Percentiles rank a stretch among this genome's conserved stretches.
phyloP scores from a whole-genome alignment of 2,113 vertebrate genomes.

The Tauraco erythrolophus region DNA sequence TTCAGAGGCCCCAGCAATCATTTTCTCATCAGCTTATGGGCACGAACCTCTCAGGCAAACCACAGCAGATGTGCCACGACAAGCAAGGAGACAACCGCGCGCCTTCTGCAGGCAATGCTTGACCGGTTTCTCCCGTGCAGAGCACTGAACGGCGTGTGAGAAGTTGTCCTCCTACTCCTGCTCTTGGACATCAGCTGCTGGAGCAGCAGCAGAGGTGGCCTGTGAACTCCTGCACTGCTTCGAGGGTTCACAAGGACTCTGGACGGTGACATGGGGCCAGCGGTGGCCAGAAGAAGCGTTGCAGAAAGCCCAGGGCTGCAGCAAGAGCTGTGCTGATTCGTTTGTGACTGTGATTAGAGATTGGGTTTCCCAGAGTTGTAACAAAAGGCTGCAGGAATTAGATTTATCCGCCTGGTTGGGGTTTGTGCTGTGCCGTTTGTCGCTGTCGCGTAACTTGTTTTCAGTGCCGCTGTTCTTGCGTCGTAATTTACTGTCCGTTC shows the following conservation, averaged over 20 bases:
- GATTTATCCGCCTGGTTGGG: not conserved
- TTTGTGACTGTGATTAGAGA: not conserved
- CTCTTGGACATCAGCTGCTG: not conserved
- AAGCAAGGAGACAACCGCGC: fast-evolving
- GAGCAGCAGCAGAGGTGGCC: not conserved
- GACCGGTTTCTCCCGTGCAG: not conserved
- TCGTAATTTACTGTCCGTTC: not conserved
- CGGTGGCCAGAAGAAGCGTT: not conserved
- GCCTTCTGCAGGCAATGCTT: not conserved
- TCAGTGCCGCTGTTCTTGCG: not conserved
- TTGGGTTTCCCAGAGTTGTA: not conserved
- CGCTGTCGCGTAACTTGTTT: not conserved
- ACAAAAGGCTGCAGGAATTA: not conserved
- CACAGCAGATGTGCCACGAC: not conserved
- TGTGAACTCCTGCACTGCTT: not conserved
- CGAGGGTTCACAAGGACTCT: not conserved
- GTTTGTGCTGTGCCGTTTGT: not conserved
- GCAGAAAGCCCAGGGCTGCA: not conserved
- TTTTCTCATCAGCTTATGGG: not conserved
- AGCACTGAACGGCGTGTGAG: not conserved
- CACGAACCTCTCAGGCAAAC: not conserved
- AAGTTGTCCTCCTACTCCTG: not conserved
- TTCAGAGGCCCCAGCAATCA: fast-evolving
- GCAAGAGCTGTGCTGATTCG: not conserved
- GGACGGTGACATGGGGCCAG: not conserved